Evolutionary conservation across 2,888 invertebrate species (phyloP).

Genomic region (Junonia oenone): DNA sequence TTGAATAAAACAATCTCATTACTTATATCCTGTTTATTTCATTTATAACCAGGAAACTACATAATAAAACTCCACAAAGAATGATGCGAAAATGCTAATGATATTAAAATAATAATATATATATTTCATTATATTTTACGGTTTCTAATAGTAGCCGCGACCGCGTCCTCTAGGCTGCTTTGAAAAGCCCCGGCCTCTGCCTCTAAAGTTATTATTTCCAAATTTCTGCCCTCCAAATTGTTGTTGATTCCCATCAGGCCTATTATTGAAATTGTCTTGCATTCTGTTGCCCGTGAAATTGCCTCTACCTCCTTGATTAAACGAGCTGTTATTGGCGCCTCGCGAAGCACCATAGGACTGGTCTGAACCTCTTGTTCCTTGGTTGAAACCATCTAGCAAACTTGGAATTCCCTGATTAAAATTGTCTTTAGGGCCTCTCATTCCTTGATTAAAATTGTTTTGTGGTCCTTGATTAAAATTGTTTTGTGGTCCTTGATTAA

Average conservation of each 20-base stretch:
- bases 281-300: constrained; percentile 44
- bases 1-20: neutral
- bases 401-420: constrained; percentile 22
- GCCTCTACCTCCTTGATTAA: constrained; percentile 38
- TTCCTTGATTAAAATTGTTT: neutral
- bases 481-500: constrained; percentile 6
- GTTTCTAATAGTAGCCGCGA: constrained; percentile 36
- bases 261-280: constrained; percentile 32
- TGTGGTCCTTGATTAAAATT: constrained; percentile 11
- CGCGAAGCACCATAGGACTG: constrained; percentile 23
- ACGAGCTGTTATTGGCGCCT: constrained; percentile 23
- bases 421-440: constrained; percentile 3
- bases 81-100: neutral
- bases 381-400: constrained; percentile 16
- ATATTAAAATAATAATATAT: constrained; percentile 2
- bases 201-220: constrained; percentile 28
- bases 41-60: neutral
- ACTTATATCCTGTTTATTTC: neutral
- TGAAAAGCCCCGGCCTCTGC: constrained; percentile 27
- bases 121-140: constrained; percentile 9
- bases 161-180: constrained; percentile 51
- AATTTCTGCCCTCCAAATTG: constrained; percentile 36
- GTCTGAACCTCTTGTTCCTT: constrained; percentile 17
- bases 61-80: neutral
- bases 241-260: constrained; percentile 23